Evolutionary conservation across 2,797 vertebrate genomes (phyloP), one percentile per base, ranked within the genome.

Genomic region (Bradypodion pumilum): DNA sequence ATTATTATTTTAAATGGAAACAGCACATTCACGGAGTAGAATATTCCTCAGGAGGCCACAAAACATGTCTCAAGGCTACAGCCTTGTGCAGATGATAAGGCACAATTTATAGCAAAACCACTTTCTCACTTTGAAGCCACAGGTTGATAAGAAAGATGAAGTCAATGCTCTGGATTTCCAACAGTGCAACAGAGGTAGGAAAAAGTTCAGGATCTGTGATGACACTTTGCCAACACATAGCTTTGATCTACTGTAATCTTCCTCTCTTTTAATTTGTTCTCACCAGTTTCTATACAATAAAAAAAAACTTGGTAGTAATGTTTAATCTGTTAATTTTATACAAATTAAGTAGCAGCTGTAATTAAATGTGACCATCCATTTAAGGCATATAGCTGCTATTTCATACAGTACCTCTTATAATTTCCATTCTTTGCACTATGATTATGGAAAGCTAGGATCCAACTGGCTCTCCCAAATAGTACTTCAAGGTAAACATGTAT

Each of bases 401-500:
- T 86, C 89, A 91, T 88, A 90, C 86, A 87, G 89, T 85, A 69
- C 69, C 86, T 75, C 87, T 62, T 91, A 90, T 90, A 89, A 90
- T 91, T 90, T 92, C 68, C 87, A 85, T 59, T 85, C 1, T 1
- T 90, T 90, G 87, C 83, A 89, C 80, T 86, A 81, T 87, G 88
- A 91, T 91, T 87, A 91, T 86, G 90, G 90, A 89, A 92, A 89
- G 87, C 86, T 88, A 90, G 91, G 91, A 93, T 94, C 90, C 90
- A 93, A 92, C 91, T 86, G 88, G 88, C 90, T 90, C 90, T 86
- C 35, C 37, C 7, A 89, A 78, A 35, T 88, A 85, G 73, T 92
- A 92, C 92, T 92, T 93, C 92, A 94, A 92, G 92, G 90, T 91
- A 93, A 93, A 92, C 89, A 93, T 90, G 80, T 85, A 86, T 93